Evolutionary conservation across 1,140 invertebrate species (phyloP), one percentile per base, ranked within the genome.

Genomic region (Cryptotermes secundus): DNA sequence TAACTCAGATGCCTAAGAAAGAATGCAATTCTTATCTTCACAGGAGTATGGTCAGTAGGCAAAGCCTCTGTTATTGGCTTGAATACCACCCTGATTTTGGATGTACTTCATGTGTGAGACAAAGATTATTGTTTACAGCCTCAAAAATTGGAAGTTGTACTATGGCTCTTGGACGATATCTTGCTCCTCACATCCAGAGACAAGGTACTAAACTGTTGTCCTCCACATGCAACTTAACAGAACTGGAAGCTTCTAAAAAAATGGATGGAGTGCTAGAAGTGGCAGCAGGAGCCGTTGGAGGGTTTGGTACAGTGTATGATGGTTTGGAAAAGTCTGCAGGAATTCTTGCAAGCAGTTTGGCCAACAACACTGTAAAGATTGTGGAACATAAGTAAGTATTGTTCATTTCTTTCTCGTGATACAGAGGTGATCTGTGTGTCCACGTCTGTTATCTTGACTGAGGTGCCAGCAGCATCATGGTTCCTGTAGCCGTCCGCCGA

Each of bases 351-450:
- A 90, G 86, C 80, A 94, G 91, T 87, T 86, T 96, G 19, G 92
- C 93, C 34, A 89, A 94, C 84, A 95, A 95, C 88, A 95, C 94
- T 7, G 94, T 95, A 3, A 91, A 92, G 86, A 91, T 95, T 80
- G 93, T 95, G 79, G 88, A 93, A 86, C 93, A 95, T 88, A 95
- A 93, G 94, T 94, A 91, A 89, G 89, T 87, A 85, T 38, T 82
- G 42, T 65, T 81, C 4, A 59, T 34, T 83, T 34, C 81, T 36
- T 38, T 9, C 22, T 19, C 22, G 45, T 49, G 45, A 3, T 22
- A 49, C 19, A 22, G 14, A 1, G 14, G 3, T 19, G 45, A 22
- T 49, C 19, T 49, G 45, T 49, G 16, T 49, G 38, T 38, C 38
- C 38, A 38, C n/a, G n/a, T 38, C 38, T 38, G 38, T 38, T 38